Conservation (phyloP, 2,113 vertebrate species). For the Benitochromis conjunctus region DNA sequence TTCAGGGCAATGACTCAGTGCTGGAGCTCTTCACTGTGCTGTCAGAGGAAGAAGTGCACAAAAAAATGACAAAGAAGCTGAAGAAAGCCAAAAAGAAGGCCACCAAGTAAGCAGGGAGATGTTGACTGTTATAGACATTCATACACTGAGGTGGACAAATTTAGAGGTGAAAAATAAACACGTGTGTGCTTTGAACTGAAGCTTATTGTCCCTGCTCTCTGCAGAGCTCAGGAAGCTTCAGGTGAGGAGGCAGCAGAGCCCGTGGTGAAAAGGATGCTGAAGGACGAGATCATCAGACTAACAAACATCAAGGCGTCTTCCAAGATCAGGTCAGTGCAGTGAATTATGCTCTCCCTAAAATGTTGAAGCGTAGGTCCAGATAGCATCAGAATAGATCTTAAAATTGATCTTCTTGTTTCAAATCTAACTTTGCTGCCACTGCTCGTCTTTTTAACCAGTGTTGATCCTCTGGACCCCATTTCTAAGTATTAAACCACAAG, state of each 20-base stretch:
- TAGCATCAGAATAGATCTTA: neutral
- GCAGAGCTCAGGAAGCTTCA: constrained; percentile 70
- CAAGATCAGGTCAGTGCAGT: constrained; percentile 87
- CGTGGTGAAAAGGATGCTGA: constrained; percentile 61
- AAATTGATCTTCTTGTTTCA: neutral
- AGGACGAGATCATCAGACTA: constrained; percentile 83
- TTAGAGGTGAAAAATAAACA: fast-evolving
- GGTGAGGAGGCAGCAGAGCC: constrained; percentile 48
- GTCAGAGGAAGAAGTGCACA: constrained; percentile 81
- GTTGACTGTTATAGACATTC: neutral
- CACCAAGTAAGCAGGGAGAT: constrained; percentile 26
- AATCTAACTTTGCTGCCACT: fast-evolving
- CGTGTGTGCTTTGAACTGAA: neutral
- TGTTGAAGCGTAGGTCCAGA: neutral
- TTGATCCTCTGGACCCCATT: neutral
- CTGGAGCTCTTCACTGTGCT: constrained; percentile 89
- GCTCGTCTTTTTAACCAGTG: neutral
- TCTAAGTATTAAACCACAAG: neutral
- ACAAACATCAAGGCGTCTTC: constrained; percentile 83
- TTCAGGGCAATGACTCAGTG: constrained; percentile 82
- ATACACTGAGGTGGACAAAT: neutral
- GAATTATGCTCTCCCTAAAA: neutral
- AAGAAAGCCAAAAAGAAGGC: constrained; percentile 91
- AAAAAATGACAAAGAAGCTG: constrained; percentile 83
- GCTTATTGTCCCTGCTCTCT: neutral